A percentile compares a stretch with the other conserved stretches of the same genome.
Conservation (phyloP, 2,113 vertebrate genomes). For the Crotalus tigris region DNA sequence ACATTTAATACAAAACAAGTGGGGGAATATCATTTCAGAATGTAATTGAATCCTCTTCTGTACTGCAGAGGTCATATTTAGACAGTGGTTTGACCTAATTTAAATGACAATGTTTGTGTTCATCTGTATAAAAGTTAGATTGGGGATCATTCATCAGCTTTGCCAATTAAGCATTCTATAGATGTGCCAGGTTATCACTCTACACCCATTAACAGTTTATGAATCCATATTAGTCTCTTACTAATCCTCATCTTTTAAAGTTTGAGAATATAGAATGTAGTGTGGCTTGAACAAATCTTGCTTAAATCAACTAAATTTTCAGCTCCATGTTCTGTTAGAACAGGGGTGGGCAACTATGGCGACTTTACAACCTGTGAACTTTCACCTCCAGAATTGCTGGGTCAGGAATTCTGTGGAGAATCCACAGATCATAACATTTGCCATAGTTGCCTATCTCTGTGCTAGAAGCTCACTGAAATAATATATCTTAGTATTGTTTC, state of each 20-base stretch:
- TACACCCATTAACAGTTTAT: background rate
- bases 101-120: background rate
- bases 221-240: background rate
- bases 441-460: background rate
- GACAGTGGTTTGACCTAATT: background rate
- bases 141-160: background rate
- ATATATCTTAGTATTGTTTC: background rate
- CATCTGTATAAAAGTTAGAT: background rate
- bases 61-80: background rate
- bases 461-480: accelerated
- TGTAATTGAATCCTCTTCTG: background rate
- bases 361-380: background rate
- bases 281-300: background rate
- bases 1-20: background rate
- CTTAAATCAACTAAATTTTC: background rate
- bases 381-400: background rate
- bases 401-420: background rate
- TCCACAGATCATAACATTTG: background rate
- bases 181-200: background rate
- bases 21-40: background rate
- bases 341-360: background rate
- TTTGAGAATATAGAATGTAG: background rate
- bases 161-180: background rate
- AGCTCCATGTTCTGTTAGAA: background rate
- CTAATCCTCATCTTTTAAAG: background rate